A percentile compares a stretch with the other conserved stretches of the same genome.
Evolutionary conservation across 1,140 invertebrate species (phyloP).

Genomic region (Ips typographus): DNA sequence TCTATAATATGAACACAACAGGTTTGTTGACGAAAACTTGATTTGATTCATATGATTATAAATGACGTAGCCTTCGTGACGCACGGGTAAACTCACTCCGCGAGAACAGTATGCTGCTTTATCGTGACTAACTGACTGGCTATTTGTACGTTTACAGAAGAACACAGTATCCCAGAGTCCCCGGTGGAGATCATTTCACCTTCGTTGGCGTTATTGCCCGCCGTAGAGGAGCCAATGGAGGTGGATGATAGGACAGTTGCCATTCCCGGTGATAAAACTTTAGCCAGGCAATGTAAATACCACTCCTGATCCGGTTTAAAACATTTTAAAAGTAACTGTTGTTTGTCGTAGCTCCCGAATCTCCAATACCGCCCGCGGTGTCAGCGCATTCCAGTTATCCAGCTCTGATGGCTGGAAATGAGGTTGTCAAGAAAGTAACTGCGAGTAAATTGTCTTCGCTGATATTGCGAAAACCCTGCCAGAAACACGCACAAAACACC

Average conservation of each 20-base stretch:
- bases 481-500: not conserved
- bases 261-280: constrained; percentile 28
- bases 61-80: too few species aligned
- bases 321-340: constrained; percentile 4
- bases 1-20: too few species aligned
- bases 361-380: constrained; percentile 47
- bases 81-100: too few species aligned
- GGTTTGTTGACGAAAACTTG: too few species aligned
- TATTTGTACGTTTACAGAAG: not conserved
- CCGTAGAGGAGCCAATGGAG: constrained; percentile 20
- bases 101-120: too few species aligned
- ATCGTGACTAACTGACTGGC: too few species aligned
- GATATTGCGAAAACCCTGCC: not conserved
- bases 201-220: constrained; percentile 21
- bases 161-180: constrained; percentile 27
- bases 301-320: not conserved
- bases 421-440: constrained; percentile 52
- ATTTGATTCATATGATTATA: too few species aligned
- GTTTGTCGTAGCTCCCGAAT: constrained; percentile 10
- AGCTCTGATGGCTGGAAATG: constrained; percentile 58
- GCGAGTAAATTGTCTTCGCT: constrained; percentile 4
- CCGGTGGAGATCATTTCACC: constrained; percentile 26
- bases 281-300: constrained; percentile 30
- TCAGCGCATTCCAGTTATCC: constrained; percentile 53
- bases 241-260: constrained; percentile 30